Conservation (phyloP, 2,888 invertebrate genomes). For the Rhodophaea formosa region DNA sequence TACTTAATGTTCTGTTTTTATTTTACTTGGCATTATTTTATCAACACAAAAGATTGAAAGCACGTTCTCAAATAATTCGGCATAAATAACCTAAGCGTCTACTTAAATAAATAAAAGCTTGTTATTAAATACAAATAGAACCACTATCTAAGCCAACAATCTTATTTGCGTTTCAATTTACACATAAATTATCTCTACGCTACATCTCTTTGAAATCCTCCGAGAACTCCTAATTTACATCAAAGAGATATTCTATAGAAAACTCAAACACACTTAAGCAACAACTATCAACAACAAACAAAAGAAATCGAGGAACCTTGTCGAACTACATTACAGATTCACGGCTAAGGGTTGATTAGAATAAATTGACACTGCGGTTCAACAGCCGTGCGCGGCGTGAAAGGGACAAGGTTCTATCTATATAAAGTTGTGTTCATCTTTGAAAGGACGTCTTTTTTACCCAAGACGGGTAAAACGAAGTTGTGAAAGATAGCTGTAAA, state of each 20-base stretch:
- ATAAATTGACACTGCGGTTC: slow-evolving; percentile 8
- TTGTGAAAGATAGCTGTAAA: too few species aligned
- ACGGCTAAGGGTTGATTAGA: background rate
- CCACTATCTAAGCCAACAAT: background rate
- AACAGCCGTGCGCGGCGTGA: background rate
- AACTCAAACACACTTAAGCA: background rate
- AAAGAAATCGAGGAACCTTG: slow-evolving; percentile 10
- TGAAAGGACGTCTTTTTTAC: too few species aligned
- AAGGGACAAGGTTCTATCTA: background rate
- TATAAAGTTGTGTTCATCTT: background rate
- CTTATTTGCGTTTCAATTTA: background rate
- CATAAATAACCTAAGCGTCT: too few species aligned
- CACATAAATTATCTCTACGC: background rate
- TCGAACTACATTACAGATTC: slow-evolving; percentile 6
- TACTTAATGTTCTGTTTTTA: too few species aligned
- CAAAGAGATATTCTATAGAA: background rate
- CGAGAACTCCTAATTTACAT: background rate
- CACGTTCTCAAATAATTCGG: too few species aligned
- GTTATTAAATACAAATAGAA: background rate
- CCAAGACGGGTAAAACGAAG: too few species aligned
- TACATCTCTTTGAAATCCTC: background rate
- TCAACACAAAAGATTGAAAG: too few species aligned
- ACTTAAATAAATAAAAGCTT: too few species aligned
- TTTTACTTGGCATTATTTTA: too few species aligned
- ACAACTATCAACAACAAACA: slow-evolving; percentile 1